Percentiles rank a stretch among this genome's conserved stretches.
These are phyloP conservation scores for Philaethria dido DNA, from an alignment of 2,888 invertebrate species.

Conservation along the genomic window DNA sequence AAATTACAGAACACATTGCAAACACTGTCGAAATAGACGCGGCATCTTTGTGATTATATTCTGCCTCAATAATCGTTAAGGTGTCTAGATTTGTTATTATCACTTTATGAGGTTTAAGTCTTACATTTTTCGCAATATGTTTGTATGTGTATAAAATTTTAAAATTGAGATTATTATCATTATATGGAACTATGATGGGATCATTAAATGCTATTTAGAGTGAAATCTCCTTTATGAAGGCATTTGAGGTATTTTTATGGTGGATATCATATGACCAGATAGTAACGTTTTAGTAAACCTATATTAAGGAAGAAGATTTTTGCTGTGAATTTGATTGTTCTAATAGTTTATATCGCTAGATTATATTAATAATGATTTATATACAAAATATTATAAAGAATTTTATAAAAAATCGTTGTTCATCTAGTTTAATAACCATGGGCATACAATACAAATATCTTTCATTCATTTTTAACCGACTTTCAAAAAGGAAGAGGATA, in stretches of 20 bases:
- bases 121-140: slow-evolving; percentile 42
- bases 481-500: no score
- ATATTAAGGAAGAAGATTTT: background rate
- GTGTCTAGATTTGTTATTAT: slow-evolving; percentile 74
- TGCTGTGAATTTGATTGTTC: no score
- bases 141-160: slow-evolving; percentile 28
- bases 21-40: slow-evolving; percentile 71
- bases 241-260: background rate
- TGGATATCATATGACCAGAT: background rate
- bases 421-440: no score
- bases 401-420: no score
- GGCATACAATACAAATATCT: no score
- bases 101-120: slow-evolving; percentile 53
- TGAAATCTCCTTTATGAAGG: background rate
- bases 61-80: slow-evolving; percentile 73
- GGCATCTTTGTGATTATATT: slow-evolving; percentile 78
- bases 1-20: slow-evolving; percentile 53
- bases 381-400: no score
- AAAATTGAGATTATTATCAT: slow-evolving; percentile 15
- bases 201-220: background rate
- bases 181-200: background rate
- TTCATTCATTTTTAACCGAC: no score
- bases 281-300: background rate
- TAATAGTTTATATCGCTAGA: no score
- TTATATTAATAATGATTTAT: no score